phyloP scores from a whole-genome alignment of 2,888 invertebrate genomes.

The Oligia strigilis region DNA sequence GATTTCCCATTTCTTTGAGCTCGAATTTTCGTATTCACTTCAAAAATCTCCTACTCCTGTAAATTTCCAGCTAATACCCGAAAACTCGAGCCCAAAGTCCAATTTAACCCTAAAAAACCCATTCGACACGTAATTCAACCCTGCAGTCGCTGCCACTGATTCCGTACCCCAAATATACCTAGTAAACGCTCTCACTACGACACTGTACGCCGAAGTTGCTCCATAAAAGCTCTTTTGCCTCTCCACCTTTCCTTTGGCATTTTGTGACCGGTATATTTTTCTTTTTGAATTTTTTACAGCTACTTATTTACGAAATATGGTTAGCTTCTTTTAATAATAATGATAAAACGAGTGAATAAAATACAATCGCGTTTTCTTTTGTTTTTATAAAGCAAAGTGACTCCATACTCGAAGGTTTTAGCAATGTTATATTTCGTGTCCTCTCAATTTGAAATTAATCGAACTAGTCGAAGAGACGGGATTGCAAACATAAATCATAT shows the following conservation, averaged over 20 bases:
- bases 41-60: neutral
- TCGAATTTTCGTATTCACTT: neutral
- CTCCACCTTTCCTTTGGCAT: conserved; percentile 87
- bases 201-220: conserved; percentile 85
- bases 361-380: neutral
- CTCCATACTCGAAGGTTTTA: neutral
- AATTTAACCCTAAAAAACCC: conserved; percentile 39
- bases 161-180: conserved; percentile 73
- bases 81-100: conserved; percentile 25
- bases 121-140: conserved; percentile 44
- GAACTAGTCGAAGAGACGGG: conserved; percentile 14
- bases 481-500: conserved; percentile 31
- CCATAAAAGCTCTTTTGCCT: conserved; percentile 87
- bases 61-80: conserved; percentile 1
- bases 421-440: neutral
- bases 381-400: neutral
- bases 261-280: conserved; percentile 76
- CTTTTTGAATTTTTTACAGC: conserved; percentile 67
- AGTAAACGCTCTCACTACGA: conserved; percentile 83
- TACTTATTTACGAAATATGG: conserved; percentile 60
- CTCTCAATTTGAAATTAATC: conserved; percentile 32
- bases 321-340: conserved; percentile 54
- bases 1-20: neutral
- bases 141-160: conserved; percentile 67
- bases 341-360: conserved; percentile 13